Evolutionary conservation across 2,888 invertebrate genomes (phyloP).

Genomic region (Atrina japonica): DNA sequence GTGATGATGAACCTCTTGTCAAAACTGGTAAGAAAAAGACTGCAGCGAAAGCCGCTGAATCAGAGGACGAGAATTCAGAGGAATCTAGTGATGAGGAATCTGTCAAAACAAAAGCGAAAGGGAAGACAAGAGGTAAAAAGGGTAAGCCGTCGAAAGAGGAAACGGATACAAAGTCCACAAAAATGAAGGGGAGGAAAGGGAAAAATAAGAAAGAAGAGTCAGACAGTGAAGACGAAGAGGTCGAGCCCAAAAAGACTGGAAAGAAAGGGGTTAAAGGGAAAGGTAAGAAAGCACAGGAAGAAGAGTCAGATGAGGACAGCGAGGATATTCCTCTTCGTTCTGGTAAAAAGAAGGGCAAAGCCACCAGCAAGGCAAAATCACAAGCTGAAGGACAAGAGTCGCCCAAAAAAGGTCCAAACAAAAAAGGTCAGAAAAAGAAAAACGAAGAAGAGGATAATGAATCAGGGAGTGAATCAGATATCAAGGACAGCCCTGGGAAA

Average conservation of each 20-base stretch:
- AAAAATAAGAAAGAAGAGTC: slow-evolving; percentile 11
- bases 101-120: slow-evolving; percentile 32
- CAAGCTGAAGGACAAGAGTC: too few species aligned
- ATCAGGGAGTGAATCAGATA: not conserved
- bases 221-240: not conserved
- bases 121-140: slow-evolving; percentile 27
- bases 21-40: slow-evolving; percentile 30
- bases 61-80: slow-evolving; percentile 15
- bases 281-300: slow-evolving; percentile 13
- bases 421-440: slow-evolving; percentile 37
- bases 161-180: slow-evolving; percentile 1
- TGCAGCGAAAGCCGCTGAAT: slow-evolving; percentile 26
- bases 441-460: slow-evolving; percentile 10
- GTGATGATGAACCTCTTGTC: not conserved
- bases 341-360: slow-evolving; percentile 13
- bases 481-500: too few species aligned
- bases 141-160: not conserved
- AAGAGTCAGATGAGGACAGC: slow-evolving; percentile 1
- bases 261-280: slow-evolving; percentile 25
- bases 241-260: not conserved
- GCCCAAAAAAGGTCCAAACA: not conserved
- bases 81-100: slow-evolving; percentile 34
- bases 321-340: slow-evolving; percentile 10
- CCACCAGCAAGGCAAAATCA: too few species aligned
- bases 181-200: slow-evolving; percentile 4